These are phyloP conservation scores for Phalera bucephala DNA, from an alignment of 2,888 invertebrate species.

Conservation along the genomic window DNA sequence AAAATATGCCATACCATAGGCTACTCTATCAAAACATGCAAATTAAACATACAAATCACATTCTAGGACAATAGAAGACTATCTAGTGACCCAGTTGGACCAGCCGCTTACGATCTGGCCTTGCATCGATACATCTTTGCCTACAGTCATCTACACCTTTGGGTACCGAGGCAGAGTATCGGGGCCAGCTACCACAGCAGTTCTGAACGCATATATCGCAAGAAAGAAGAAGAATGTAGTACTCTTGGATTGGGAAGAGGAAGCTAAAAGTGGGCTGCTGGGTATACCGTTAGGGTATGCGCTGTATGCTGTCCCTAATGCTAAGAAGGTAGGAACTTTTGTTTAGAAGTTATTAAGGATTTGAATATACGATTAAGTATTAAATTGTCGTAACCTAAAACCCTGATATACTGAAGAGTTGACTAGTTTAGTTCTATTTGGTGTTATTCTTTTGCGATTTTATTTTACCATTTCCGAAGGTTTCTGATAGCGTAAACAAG, in stretches of 20 bases:
- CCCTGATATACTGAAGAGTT: too few species aligned
- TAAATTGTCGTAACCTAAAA: too few species aligned
- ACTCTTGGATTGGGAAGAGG: conserved; percentile 72
- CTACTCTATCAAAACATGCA: too few species aligned
- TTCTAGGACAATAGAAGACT: conserved; percentile 53
- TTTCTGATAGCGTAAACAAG: too few species aligned
- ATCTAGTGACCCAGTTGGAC: conserved; percentile 43
- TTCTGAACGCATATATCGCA: conserved; percentile 56
- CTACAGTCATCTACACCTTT: conserved; percentile 68
- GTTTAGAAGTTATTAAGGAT: too few species aligned
- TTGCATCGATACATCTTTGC: conserved; percentile 53
- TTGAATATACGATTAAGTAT: too few species aligned
- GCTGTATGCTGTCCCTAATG: conserved; percentile 63
- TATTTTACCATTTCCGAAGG: too few species aligned
- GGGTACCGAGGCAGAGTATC: conserved; percentile 60
- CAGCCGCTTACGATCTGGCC: conserved; percentile 43
- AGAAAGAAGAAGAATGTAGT: conserved; percentile 66
- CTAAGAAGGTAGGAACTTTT: conserved; percentile 37
- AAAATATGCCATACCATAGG: too few species aligned
- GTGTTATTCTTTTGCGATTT: too few species aligned
- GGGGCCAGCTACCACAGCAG: conserved; percentile 67
- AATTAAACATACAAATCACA: too few species aligned
- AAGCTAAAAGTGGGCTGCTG: conserved; percentile 59
- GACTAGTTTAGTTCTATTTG: too few species aligned
- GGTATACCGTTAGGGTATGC: conserved; percentile 63